Base-by-base conservation (phyloP, 2,113 vertebrate species). In the Motacilla tschutschensis region DNA sequence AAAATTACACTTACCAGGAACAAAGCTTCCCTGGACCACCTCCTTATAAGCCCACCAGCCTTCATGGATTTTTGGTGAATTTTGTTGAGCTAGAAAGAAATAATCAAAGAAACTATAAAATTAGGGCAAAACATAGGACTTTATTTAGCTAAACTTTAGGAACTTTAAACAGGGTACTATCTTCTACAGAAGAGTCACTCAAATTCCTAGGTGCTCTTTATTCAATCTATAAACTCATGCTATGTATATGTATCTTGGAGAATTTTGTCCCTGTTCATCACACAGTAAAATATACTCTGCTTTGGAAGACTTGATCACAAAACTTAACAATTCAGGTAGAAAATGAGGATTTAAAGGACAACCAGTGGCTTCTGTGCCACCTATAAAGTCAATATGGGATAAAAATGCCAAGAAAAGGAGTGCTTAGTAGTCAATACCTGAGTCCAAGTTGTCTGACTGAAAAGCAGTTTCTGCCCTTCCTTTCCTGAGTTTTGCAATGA, bases 41-140 rank as follows among this genome's bases (percentile, higher is more conserved):
- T 99, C 99, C 94, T 99, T 99, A 94, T 99, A 99, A 8, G 99
- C 99, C 99, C 99, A 99, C 99, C 99, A 99, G 98, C 99, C 99
- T 96, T 99, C 99, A 93, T 99, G 98, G 97, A 99, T 99, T 98
- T 99, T 99, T 91, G 98, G 98, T 91, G 97, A 98, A 97, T 98
- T 98, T 88, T 98, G 98, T 95, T 99, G 99, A 95, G 99, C 99
- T 99, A 96, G 84, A 95, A 91, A 85, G 86, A 94, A 94, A 95
- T 21, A 93, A 95, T 29, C 8, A 65, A 79, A 87, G 40, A 83
- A 64, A 82, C 7, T 31, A 76, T 48, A 85, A 95, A 91, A 78
- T 59, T 85, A 57, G 60, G 54, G 41, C 60, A 85, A 92, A 55
- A 46, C 10, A 46, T 5, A 44, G 24, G 41, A 70, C 4, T 64